phyloP scores from a whole-genome alignment of 2,888 invertebrate genomes.

The Heteromyza rotundicornis region DNA sequence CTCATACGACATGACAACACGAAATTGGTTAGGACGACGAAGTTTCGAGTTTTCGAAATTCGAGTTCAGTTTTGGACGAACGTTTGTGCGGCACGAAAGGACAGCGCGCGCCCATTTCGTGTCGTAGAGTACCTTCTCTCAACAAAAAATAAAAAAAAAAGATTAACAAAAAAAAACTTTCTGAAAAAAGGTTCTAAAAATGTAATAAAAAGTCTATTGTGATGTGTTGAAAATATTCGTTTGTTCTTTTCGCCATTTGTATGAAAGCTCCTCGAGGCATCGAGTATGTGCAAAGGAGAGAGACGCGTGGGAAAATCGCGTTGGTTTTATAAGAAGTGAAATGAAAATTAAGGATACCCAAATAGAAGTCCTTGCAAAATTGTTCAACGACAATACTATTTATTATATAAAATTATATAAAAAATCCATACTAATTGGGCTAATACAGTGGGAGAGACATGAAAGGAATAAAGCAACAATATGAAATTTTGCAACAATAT shows the following conservation, averaged over 20 bases:
- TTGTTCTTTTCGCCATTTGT: too few relatives aligned
- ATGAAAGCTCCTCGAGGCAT: too few relatives aligned
- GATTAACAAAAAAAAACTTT: slow-evolving; percentile 16
- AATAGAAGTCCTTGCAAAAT: too few relatives aligned
- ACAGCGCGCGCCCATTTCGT: slow-evolving; percentile 51
- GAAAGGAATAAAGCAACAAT: not conserved
- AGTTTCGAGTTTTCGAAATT: slow-evolving; percentile 6
- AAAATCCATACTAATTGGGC: not conserved
- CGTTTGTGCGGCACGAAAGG: slow-evolving; percentile 61
- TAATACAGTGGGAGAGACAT: not conserved
- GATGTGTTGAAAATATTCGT: too few relatives aligned
- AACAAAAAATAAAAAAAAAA: slow-evolving; percentile 19
- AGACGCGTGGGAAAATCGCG: too few relatives aligned
- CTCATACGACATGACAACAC: slow-evolving; percentile 8
- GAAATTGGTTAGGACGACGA: slow-evolving; percentile 16
- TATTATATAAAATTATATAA: too few relatives aligned
- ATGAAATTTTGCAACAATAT: not conserved
- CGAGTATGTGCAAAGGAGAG: too few relatives aligned
- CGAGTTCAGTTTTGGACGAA: slow-evolving; percentile 58
- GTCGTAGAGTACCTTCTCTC: slow-evolving; percentile 31
- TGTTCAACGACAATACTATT: too few relatives aligned
- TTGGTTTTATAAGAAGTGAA: too few relatives aligned
- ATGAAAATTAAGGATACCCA: too few relatives aligned
- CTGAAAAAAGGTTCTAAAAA: slow-evolving; percentile 11
- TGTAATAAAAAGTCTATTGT: slow-evolving; percentile 30